Percentiles rank a stretch among this genome's conserved stretches.
Evolutionary conservation across 1,140 invertebrate genomes (phyloP).

Genomic region (Brachionus koreanus): DNA sequence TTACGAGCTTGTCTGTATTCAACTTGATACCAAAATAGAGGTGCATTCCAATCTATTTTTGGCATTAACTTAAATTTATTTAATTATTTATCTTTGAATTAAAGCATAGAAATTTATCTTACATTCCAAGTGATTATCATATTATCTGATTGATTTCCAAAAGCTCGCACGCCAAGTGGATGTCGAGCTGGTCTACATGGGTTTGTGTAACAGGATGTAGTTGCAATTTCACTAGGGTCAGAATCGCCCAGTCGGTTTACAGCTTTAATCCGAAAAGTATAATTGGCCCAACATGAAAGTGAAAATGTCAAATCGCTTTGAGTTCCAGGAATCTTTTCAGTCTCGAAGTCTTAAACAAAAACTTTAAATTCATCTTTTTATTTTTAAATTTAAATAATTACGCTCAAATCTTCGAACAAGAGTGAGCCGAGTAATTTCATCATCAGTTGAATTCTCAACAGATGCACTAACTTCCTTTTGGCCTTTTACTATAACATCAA

Average conservation of each 20-base stretch:
- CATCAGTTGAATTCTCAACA: conserved; percentile 20
- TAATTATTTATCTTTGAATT: not conserved
- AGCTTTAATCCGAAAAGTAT: conserved; percentile 44
- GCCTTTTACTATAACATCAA: conserved; percentile 15
- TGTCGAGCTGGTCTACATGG: conserved; percentile 23
- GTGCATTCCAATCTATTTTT: conserved; percentile 44
- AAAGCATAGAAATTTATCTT: not conserved
- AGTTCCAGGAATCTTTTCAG: conserved; percentile 32
- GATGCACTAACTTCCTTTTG: conserved; percentile 30
- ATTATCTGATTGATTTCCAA: conserved; percentile 7
- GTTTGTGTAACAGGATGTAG: conserved; percentile 18
- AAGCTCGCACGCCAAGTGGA: conserved; percentile 17
- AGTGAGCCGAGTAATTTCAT: conserved; percentile 33
- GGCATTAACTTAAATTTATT: conserved; percentile 35
- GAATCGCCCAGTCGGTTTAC: conserved; percentile 19
- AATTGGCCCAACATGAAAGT: conserved; percentile 45
- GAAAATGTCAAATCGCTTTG: conserved; percentile 27
- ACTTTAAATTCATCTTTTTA: not conserved
- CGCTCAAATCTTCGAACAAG: conserved; percentile 38
- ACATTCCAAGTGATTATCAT: conserved; percentile 44
- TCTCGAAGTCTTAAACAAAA: conserved; percentile 15
- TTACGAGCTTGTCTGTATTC: conserved; percentile 12
- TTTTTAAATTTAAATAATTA: not conserved
- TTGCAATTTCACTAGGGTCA: conserved; percentile 34
- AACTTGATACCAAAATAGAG: conserved; percentile 42